phyloP scores from a whole-genome alignment of 2,797 vertebrate genomes.

The Chaetodon trifasciatus region DNA sequence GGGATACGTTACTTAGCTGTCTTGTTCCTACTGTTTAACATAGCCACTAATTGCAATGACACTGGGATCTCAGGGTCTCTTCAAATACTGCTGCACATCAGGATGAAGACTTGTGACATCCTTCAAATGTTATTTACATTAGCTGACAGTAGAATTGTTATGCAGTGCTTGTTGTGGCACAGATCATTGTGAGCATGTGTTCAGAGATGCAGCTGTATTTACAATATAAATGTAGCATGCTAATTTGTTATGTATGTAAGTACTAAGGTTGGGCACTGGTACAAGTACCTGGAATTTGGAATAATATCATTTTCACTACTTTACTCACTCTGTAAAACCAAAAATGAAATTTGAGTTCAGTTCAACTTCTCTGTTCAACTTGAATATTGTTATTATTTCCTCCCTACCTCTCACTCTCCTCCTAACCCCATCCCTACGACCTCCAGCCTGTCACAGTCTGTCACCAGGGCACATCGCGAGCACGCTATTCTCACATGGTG shows the following conservation, averaged over 20 bases:
- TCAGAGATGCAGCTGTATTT: constrained; percentile 16
- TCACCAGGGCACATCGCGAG: no score
- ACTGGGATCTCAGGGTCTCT: constrained; percentile 31
- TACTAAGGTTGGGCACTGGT: no score
- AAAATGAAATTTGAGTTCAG: no score
- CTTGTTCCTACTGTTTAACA: constrained; percentile 58
- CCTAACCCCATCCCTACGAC: no score
- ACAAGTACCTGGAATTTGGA: no score
- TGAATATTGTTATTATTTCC: no score
- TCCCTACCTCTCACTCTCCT: no score
- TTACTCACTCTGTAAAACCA: no score
- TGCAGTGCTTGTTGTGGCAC: constrained; percentile 22
- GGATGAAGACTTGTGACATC: neutral
- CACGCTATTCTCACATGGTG: no score
- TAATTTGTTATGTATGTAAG: constrained; percentile 5
- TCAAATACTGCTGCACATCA: neutral
- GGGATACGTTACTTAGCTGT: constrained; percentile 37
- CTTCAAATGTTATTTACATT: constrained; percentile 1
- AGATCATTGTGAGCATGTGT: constrained; percentile 21
- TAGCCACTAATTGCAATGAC: constrained; percentile 56
- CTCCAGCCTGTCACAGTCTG: no score
- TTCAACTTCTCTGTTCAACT: no score
- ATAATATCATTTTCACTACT: no score
- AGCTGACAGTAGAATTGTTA: neutral
- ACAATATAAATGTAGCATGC: neutral